Evolutionary conservation across 2,888 invertebrate genomes (phyloP).

Genomic region (Andrena marginata): DNA sequence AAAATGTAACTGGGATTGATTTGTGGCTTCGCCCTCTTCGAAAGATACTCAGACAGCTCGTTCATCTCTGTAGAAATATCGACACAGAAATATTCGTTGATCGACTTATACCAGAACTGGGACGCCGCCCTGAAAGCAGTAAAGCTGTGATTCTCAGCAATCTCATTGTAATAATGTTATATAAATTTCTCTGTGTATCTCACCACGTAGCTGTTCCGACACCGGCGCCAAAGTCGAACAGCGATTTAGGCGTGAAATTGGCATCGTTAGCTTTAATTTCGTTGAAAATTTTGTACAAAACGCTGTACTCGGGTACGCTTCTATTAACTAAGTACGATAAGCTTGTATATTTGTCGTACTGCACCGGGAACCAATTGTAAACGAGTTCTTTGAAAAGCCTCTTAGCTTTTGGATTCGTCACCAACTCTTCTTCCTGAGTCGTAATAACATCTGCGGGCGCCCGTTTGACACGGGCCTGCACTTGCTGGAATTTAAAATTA

Average conservation of each 20-base stretch:
- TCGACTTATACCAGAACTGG: conserved; percentile 89
- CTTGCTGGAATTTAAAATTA: conserved; percentile 84
- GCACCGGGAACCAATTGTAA: conserved; percentile 91
- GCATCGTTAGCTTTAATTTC: conserved; percentile 90
- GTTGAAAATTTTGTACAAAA: conserved; percentile 89
- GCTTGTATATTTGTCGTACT: conserved; percentile 89
- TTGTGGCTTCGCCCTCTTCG: conserved; percentile 88
- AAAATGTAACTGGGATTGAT: conserved; percentile 87
- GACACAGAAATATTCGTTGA: conserved; percentile 94
- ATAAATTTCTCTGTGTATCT: conserved; percentile 49
- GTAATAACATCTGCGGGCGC: conserved; percentile 49
- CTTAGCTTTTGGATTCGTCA: conserved; percentile 24
- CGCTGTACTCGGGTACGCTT: conserved; percentile 91
- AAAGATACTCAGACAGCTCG: conserved; percentile 90
- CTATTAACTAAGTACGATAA: conserved; percentile 91
- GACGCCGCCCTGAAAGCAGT: conserved; percentile 89
- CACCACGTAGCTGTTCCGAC: conserved; percentile 94
- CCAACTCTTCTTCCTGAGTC: conserved; percentile 27
- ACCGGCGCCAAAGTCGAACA: conserved; percentile 97
- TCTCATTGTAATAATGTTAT: background rate
- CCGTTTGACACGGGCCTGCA: conserved; percentile 52
- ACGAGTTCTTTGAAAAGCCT: conserved; percentile 86
- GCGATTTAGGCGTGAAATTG: conserved; percentile 90
- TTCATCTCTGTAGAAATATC: conserved; percentile 94
- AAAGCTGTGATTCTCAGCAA: background rate